Base-by-base conservation (phyloP, 2,113 vertebrate species). In the Polypterus bichir region DNA sequence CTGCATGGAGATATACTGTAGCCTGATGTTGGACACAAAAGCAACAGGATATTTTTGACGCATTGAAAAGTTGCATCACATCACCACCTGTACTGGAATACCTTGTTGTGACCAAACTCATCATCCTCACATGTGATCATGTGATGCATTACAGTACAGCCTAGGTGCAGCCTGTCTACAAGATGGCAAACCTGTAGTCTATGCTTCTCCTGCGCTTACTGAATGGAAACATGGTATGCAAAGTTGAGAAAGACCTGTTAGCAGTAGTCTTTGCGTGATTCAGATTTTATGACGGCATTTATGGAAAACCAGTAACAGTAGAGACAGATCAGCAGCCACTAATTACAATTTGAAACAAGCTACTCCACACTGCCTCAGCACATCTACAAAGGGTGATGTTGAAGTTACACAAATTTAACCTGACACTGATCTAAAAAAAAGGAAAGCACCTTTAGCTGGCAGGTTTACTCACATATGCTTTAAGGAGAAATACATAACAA, bases 301-400 rank as follows among this genome's bases (percentile, higher is more conserved):
- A 1, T 61, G 44, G n/a, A 11, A n/a, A 58, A 8, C 9, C 2
- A 6, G 5, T 44, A 48, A 58, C n/a, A 61, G 53, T 61, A 9
- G 62, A 74, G 64, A 62, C 44, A 4, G 60, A 10, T 48, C 64
- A 67, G n/a, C 64, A 49, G 58, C 44, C 60, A 58, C 9, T 67
- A 11, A 65, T 63, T 7, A 71, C 55, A 52, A 74, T 63, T 5
- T 4, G 61, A 9, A 7, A 56, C 11, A 73, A 67, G 62, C 47
- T 44, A 2, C 57, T 66, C 8, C 59, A 53, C 7, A 48, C 54
- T 9, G 62, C 65, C 1, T 55, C 64, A 47, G 57, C 62, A 6
- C 6, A 63, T n/a, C 60, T 49, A 47, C 59, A 59, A 48, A 44
- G 56, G 8, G 63, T 59, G 60, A 9, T 65, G 44, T 47, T 73